These are phyloP conservation scores for Lasioglossum morio DNA, from an alignment of 2,888 invertebrate genomes.

Conservation along the genomic window DNA sequence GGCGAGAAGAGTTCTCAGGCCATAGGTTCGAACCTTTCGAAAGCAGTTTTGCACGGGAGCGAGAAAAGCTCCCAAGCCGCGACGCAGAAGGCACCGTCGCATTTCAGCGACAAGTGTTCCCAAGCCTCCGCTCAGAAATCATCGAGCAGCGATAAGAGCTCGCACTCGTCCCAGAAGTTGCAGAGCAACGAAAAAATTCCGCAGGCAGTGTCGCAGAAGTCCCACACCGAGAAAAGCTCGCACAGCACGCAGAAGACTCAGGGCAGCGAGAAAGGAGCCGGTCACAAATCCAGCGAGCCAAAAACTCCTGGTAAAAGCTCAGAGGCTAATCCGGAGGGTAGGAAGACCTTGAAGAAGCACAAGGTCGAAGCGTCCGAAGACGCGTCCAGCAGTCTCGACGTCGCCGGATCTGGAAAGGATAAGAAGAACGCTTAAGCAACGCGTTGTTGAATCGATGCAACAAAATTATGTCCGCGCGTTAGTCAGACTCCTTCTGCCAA, in stretches of 20 bases:
- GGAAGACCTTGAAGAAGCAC: conserved; percentile 74
- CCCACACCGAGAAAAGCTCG: not conserved
- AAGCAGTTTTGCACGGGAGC: conserved; percentile 13
- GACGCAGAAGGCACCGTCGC: not conserved
- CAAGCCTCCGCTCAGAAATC: conserved; percentile 2
- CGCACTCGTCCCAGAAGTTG: conserved; percentile 16
- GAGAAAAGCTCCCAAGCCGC: conserved; percentile 8
- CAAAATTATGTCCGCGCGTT: conserved; percentile 19
- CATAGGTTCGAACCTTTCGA: not conserved
- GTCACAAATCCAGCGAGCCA: conserved; percentile 61
- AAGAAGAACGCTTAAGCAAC: conserved; percentile 62
- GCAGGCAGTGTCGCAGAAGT: not conserved
- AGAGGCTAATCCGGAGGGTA: conserved; percentile 70
- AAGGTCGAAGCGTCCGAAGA: conserved; percentile 69
- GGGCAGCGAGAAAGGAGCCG: conserved; percentile 32
- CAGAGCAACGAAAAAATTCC: conserved; percentile 14
- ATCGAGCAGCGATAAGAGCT: conserved; percentile 4
- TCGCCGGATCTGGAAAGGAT: conserved; percentile 43
- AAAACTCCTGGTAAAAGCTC: conserved; percentile 66
- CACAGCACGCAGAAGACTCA: conserved; percentile 50
- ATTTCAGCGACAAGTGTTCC: not conserved
- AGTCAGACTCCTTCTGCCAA: conserved; percentile 26
- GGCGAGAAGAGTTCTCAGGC: conserved; percentile 20
- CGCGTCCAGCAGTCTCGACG: conserved; percentile 38
- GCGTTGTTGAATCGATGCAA: conserved; percentile 13